Base-by-base conservation (phyloP, 2,113 vertebrate genomes). In the Oceanodroma tethys region DNA sequence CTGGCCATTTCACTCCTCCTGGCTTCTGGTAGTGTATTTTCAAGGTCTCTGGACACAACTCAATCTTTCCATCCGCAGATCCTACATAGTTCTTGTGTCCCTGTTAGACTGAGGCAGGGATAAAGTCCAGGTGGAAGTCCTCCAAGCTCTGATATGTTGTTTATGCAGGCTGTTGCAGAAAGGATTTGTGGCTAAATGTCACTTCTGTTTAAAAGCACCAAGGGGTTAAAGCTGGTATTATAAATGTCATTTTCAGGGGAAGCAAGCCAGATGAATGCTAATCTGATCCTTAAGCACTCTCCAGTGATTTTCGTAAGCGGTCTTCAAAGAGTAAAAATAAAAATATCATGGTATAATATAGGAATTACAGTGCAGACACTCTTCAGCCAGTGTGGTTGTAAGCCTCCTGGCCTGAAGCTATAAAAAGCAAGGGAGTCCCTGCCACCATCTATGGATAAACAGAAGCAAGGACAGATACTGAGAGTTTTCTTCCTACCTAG, bases 181-280 rank as follows among this genome's bases (percentile, higher is more conserved):
- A 67, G 47, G 80, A 78, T 87, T 91, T 95, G 40, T 81, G 78
- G 45, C 53, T 92, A 88, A 97, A 96, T 95, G 93, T 94, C 80
- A 84, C 9, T 96, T 81, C 75, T 70, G 4, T 79, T 88, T 92
- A 59, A 76, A 91, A 89, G 45, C 72, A 82, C 36, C 58, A 93
- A 94, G 74, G 89, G 95, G 94, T 97, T 97, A 97, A 94, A 83
- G 58, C 47, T 84, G 81, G 67, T 94, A 95, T 87, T 91, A 76
- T 87, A 95, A 96, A 97, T 95, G 91, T 92, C 63, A 59, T 80
- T 90, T 90, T 81, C 73, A 89, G 72, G 34, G 52, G 16, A 80
- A 78, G 29, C 62, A 38, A 74, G 32, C 73, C 81, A 95, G 75
- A 88, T 76, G 93, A 94, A 96, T 93, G 47, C 23, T 97, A 95